These are phyloP conservation scores for Nymphalis io DNA, from an alignment of 1,140 invertebrate species.

Conservation along the genomic window DNA sequence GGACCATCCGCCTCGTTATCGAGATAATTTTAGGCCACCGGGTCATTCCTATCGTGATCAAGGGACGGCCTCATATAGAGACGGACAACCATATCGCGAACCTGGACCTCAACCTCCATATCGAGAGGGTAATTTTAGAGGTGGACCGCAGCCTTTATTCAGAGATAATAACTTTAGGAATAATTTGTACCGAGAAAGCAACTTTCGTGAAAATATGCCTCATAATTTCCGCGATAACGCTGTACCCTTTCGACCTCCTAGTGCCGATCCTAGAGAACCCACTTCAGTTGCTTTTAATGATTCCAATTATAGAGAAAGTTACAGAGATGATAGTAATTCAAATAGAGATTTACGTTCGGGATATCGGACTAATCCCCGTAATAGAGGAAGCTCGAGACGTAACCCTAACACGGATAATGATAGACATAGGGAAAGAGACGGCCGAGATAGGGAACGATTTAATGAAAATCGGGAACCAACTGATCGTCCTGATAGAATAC, in stretches of 20 bases:
- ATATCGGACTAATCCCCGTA: slow-evolving; percentile 57
- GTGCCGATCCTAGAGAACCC: slow-evolving; percentile 61
- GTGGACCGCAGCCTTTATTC: slow-evolving; percentile 63
- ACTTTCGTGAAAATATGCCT: slow-evolving; percentile 63
- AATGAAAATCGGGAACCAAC: slow-evolving; percentile 58
- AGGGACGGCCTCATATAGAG: slow-evolving; percentile 58
- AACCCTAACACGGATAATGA: slow-evolving; percentile 67
- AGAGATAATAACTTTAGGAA: slow-evolving; percentile 67
- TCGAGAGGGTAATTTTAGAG: slow-evolving; percentile 65
- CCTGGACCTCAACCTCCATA: slow-evolving; percentile 48
- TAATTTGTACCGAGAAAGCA: slow-evolving; percentile 65
- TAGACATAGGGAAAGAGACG: slow-evolving; percentile 64
- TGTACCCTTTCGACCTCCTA: slow-evolving; percentile 61
- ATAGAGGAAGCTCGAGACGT: slow-evolving; percentile 56
- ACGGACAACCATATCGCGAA: slow-evolving; percentile 67
- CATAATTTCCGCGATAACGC: slow-evolving; percentile 62
- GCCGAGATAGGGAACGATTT: slow-evolving; percentile 60
- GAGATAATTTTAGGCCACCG: slow-evolving; percentile 63
- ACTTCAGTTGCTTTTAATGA: slow-evolving; percentile 54
- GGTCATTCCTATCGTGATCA: slow-evolving; percentile 60
- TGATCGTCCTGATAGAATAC: slow-evolving; percentile 57
- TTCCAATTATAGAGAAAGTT: slow-evolving; percentile 65
- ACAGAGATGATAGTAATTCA: slow-evolving; percentile 61
- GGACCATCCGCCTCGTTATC: slow-evolving; percentile 57
- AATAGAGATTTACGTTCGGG: slow-evolving; percentile 56